Conservation (phyloP, 1,140 invertebrate genomes). For the Diabrotica undecimpunctata region DNA sequence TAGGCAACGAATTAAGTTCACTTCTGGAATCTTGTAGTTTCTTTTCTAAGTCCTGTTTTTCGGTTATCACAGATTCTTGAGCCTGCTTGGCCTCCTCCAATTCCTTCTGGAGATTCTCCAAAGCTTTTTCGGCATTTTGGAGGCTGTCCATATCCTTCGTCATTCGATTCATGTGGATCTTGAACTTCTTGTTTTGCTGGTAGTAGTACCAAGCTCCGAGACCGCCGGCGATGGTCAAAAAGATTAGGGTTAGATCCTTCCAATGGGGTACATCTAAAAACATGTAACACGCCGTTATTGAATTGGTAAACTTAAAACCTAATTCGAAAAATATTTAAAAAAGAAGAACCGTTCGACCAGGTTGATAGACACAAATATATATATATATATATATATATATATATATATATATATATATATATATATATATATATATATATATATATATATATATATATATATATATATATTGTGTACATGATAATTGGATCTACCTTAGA, state of each 20-base stretch:
- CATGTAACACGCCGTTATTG: conserved; percentile 12
- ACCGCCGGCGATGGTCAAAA: conserved; percentile 75
- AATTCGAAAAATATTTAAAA: too few relatives aligned
- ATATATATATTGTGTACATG: too few relatives aligned
- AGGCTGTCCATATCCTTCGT: conserved; percentile 90
- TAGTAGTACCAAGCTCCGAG: conserved; percentile 89
- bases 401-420: too few relatives aligned
- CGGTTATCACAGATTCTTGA: conserved; percentile 72
- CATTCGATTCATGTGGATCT: conserved; percentile 81
- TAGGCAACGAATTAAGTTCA: conserved; percentile 57
- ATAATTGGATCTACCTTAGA: too few relatives aligned
- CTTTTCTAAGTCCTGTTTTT: conserved; percentile 78
- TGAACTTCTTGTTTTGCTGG: conserved; percentile 82
- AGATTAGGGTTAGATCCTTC: conserved; percentile 85
- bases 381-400: too few relatives aligned
- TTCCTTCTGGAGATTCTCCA: conserved; percentile 80
- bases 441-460: too few relatives aligned
- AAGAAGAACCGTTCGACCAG: too few relatives aligned
- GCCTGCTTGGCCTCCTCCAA: conserved; percentile 54
- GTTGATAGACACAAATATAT: too few relatives aligned
- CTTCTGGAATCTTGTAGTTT: conserved; percentile 66
- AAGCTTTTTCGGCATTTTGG: conserved; percentile 80
- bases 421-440: too few relatives aligned
- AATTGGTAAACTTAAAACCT: too few relatives aligned
- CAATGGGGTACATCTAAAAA: conserved; percentile 67